These are phyloP conservation scores for Thalpophila matura DNA, from an alignment of 2,888 invertebrate genomes.

Conservation along the genomic window DNA sequence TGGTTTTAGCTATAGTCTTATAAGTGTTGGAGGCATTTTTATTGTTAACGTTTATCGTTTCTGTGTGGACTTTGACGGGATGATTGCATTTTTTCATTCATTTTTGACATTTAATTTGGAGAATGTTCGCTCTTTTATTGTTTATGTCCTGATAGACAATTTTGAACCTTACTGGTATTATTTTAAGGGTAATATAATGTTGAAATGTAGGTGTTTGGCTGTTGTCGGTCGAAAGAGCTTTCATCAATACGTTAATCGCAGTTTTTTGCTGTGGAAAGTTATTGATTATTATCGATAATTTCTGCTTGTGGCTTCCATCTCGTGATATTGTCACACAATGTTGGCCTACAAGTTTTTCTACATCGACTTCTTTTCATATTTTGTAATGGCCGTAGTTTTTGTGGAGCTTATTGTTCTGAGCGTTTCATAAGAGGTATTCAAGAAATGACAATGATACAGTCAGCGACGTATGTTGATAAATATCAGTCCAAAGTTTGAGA, in stretches of 20 bases:
- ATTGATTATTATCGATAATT: constrained; percentile 59
- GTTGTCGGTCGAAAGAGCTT: constrained; percentile 36
- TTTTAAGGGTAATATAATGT: constrained; percentile 8
- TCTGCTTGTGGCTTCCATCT: constrained; percentile 49
- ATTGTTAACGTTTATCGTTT: constrained; percentile 47
- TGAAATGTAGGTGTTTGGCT: background rate
- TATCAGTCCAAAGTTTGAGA: no score
- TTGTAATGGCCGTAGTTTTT: constrained; percentile 9
- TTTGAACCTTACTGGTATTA: constrained; percentile 11
- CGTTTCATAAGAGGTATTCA: constrained; percentile 5
- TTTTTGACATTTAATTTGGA: constrained; percentile 55
- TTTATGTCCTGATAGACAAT: constrained; percentile 8
- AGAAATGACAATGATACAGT: background rate
- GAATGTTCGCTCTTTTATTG: constrained; percentile 43
- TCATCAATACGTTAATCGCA: constrained; percentile 48
- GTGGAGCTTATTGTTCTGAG: constrained; percentile 19
- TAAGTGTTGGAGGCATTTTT: constrained; percentile 50
- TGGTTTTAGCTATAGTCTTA: constrained; percentile 10
- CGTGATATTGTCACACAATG: constrained; percentile 31
- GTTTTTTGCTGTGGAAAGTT: constrained; percentile 53
- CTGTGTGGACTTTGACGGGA: constrained; percentile 42
- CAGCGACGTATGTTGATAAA: no score
- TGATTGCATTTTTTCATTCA: constrained; percentile 55
- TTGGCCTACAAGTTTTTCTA: constrained; percentile 19
- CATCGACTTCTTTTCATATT: background rate